Base-by-base conservation (phyloP, 2,797 vertebrate species). In the Macropodus opercularis region DNA sequence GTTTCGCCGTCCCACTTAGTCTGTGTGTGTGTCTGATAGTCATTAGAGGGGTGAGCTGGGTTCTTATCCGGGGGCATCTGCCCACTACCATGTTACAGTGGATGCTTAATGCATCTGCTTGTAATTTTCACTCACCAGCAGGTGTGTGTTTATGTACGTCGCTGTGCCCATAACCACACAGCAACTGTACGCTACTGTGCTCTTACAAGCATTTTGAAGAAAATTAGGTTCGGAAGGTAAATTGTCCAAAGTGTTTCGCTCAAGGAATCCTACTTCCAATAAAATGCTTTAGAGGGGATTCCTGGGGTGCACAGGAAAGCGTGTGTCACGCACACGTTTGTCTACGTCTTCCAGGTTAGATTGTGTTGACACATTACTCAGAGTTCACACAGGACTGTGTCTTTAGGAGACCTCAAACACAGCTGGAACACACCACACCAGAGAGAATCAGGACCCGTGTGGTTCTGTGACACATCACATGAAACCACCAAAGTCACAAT, bases 61-160 rank as follows among this genome's bases (percentile, higher is more conserved):
- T 74, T 83, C 63, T 77, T 66, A 80, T 86, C 71, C 26, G 69
- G 75, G 68, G 75, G 72, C 69, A 78, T 85, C 74, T 72, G 71
- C 69, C 68, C 64, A 56, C 80, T 83, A 62, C 67, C 53, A 58
- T 52, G 54, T 34, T 76, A 49, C 48, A 68, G 67, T 52, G 22
- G 59, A 82, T 64, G 60, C 58, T 32, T 51, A 14, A 42, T 67
- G 51, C 83, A 87, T 84, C 84, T 88, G 87, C 50, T 80, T 70
- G 62, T 79, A 74, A 84, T 89, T 90, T n/a, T 85, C 59, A 42
- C 60, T 50, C 50, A 74, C 64, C 79, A 77, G 83, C 82, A 86
- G 81, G 78, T 85, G 84, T 81, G 79, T 61, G 65, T 67, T 75
- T 79, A 73, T 69, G 39, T 49, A 48, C 12, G 6, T 49, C 39